These are phyloP conservation scores for Microcebus jonahi DNA, from an alignment of 2,113 vertebrate genomes.

Conservation along the genomic window DNA sequence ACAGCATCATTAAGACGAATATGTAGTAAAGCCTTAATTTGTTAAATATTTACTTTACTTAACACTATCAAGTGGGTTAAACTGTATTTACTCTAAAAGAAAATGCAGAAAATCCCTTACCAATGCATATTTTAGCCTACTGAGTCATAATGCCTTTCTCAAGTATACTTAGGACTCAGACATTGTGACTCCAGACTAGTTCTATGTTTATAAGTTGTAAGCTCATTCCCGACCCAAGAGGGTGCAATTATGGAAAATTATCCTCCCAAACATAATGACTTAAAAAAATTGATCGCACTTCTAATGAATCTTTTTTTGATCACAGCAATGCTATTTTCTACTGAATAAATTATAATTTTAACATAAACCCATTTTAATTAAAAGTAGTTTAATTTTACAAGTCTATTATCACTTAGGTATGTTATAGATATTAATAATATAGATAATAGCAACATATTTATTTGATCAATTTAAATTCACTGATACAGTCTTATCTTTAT, in stretches of 20 bases:
- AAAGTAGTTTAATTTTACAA: neutral
- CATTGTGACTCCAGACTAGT: slow-evolving; percentile 56
- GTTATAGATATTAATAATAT: neutral
- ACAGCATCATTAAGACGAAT: neutral
- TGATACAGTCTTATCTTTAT: neutral
- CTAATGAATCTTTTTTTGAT: slow-evolving; percentile 21
- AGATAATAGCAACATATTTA: neutral
- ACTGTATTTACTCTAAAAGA: neutral
- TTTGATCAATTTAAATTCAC: slow-evolving; percentile 1
- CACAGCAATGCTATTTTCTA: slow-evolving; percentile 27
- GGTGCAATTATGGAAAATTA: slow-evolving; percentile 50
- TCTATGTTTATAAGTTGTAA: slow-evolving; percentile 62
- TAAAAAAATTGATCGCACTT: slow-evolving; percentile 49
- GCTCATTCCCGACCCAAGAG: slow-evolving; percentile 39
- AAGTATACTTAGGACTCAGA: slow-evolving; percentile 68
- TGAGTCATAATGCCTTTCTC: slow-evolving; percentile 14
- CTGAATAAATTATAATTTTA: neutral
- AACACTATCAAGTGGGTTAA: neutral
- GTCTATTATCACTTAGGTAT: neutral
- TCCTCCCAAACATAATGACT: slow-evolving; percentile 27
- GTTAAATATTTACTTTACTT: slow-evolving; percentile 15
- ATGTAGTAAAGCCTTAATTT: neutral
- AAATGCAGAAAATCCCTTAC: neutral
- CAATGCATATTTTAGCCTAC: slow-evolving; percentile 4
- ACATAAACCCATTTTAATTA: slow-evolving; percentile 29